Conservation (phyloP, 2,797 vertebrate species). For the Acanthornis magna region DNA sequence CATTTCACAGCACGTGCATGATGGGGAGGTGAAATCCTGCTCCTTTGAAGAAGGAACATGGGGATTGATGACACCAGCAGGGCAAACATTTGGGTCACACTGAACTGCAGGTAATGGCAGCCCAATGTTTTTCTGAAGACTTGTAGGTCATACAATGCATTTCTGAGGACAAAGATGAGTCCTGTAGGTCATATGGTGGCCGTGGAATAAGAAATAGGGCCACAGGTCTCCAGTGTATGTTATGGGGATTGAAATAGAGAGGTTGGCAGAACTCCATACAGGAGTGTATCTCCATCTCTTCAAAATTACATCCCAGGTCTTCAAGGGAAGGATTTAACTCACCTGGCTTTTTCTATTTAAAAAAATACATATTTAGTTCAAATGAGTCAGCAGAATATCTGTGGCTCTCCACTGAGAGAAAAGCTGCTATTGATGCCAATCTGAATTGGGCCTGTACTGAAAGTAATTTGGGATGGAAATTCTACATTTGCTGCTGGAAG, state of each 20-base stretch:
- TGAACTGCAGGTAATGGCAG: background rate
- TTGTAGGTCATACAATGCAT: background rate
- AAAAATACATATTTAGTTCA: background rate
- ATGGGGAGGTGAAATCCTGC: background rate
- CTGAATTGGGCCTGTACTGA: background rate
- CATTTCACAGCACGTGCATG: fast-evolving
- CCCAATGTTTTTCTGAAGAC: background rate
- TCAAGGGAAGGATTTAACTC: background rate
- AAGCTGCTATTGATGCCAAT: background rate
- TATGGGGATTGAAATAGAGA: background rate
- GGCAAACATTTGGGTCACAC: background rate
- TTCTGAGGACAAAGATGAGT: background rate
- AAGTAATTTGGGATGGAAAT: background rate
- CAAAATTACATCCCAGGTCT: background rate
- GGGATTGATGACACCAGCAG: background rate
- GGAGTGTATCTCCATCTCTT: background rate
- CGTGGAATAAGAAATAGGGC: background rate
- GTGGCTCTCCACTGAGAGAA: background rate
- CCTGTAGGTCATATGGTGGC: background rate
- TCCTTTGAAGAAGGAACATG: background rate
- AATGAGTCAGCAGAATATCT: background rate
- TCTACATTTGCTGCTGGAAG: background rate
- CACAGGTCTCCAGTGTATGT: background rate
- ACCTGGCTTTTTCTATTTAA: background rate
- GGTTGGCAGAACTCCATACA: background rate